Conservation (phyloP, 2,113 vertebrate species). For the Notechis scutatus region DNA sequence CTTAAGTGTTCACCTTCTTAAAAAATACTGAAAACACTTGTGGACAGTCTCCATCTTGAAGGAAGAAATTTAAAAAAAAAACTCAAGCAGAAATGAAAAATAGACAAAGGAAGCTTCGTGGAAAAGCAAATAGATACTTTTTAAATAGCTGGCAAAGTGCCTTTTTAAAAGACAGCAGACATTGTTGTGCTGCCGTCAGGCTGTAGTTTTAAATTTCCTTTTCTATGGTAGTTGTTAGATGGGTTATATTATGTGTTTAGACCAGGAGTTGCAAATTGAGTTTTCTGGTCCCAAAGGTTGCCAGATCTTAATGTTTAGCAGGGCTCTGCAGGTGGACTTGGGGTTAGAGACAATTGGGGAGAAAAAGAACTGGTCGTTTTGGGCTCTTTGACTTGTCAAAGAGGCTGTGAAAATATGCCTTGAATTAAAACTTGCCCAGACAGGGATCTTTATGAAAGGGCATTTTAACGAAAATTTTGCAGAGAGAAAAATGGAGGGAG, state of each 20-base stretch:
- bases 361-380: accelerated
- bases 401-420: neutral
- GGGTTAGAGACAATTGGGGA: neutral
- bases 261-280: accelerated
- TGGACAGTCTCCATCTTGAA: slow-evolving; percentile 38
- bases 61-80: neutral
- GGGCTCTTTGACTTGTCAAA: neutral
- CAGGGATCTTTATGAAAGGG: neutral
- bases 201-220: neutral
- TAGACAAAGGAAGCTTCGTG: neutral
- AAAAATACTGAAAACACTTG: slow-evolving; percentile 41
- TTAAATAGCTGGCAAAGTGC: neutral
- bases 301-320: neutral
- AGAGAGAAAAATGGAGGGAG: neutral
- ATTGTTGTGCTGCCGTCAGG: neutral
- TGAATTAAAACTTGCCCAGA: neutral
- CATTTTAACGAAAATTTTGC: slow-evolving; percentile 7
- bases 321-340: neutral
- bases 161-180: neutral
- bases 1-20: slow-evolving; percentile 23
- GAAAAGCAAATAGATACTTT: neutral
- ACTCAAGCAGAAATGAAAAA: slow-evolving; percentile 7
- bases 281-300: accelerated
- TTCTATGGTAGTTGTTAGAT: neutral
- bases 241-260: accelerated